A percentile compares a stretch with the other conserved stretches of the same genome.
Evolutionary conservation across 2,113 vertebrate genomes (phyloP).

Genomic region (Erinaceus europaeus): DNA sequence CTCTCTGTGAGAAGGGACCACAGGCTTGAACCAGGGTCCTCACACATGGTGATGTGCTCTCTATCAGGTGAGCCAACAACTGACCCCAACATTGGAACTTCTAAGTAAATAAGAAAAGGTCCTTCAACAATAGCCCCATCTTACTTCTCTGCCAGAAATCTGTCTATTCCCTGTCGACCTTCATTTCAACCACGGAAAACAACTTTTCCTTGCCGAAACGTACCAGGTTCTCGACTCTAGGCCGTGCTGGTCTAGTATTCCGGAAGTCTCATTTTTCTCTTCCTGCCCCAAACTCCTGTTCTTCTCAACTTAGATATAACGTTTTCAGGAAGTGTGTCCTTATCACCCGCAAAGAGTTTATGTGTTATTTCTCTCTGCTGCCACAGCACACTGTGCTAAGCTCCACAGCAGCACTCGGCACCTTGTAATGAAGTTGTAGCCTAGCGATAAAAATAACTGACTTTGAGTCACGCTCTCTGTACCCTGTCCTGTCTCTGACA

Average conservation of each 20-base stretch:
- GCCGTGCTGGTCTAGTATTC: neutral
- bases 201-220: neutral
- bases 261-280: neutral
- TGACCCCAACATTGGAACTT: no score
- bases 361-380: neutral
- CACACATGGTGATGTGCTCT: no score
- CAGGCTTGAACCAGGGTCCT: no score
- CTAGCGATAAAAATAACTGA: neutral
- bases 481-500: no score
- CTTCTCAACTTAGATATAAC: neutral
- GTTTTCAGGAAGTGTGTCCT: neutral
- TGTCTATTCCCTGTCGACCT: neutral
- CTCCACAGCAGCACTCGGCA: neutral
- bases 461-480: no score
- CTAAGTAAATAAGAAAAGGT: fast-evolving
- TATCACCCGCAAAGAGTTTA: no score
- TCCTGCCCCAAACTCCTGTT: neutral
- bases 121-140: neutral
- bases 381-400: fast-evolving
- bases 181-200: neutral
- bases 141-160: neutral
- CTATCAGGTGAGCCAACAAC: no score
- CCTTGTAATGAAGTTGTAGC: fast-evolving
- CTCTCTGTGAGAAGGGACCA: no score
- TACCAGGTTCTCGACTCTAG: neutral